Evolutionary conservation across 2,888 invertebrate genomes (phyloP).

Genomic region (Rhagophthalmus giganteus): DNA sequence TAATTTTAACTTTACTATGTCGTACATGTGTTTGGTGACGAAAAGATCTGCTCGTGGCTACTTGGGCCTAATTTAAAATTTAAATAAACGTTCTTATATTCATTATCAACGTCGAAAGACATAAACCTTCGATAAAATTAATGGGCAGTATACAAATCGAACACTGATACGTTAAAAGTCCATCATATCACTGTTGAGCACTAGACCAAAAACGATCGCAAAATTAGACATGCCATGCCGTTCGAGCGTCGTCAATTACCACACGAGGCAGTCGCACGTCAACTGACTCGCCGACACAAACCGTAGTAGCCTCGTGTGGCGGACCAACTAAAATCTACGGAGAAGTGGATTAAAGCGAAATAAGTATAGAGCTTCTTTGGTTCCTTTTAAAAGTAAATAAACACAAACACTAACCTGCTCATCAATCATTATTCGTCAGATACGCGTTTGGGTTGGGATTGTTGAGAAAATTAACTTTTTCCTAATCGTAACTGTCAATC

Average conservation of each 20-base stretch:
- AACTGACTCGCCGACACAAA: slow-evolving; percentile 4
- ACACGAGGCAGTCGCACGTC: background rate
- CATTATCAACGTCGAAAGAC: too few relatives aligned
- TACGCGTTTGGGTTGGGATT: background rate
- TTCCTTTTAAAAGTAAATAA: slow-evolving; percentile 11
- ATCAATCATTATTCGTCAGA: slow-evolving; percentile 5
- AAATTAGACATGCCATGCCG: background rate
- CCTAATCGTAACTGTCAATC: background rate
- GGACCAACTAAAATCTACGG: slow-evolving; percentile 3
- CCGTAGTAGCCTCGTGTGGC: slow-evolving; percentile 9
- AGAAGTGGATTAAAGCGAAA: slow-evolving; percentile 20
- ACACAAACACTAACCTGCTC: slow-evolving; percentile 7
- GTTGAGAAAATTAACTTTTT: background rate
- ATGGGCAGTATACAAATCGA: background rate
- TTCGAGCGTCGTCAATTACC: background rate
- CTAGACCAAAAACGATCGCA: background rate
- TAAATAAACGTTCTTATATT: too few relatives aligned
- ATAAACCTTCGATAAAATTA: background rate
- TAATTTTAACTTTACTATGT: slow-evolving; percentile 4
- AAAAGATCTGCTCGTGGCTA: background rate
- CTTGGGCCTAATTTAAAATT: background rate
- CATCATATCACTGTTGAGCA: background rate
- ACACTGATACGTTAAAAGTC: background rate
- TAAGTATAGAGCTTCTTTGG: slow-evolving; percentile 10
- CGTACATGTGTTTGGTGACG: background rate